Base-by-base conservation (phyloP, 2,113 vertebrate genomes). In the Callorhinus ursinus region DNA sequence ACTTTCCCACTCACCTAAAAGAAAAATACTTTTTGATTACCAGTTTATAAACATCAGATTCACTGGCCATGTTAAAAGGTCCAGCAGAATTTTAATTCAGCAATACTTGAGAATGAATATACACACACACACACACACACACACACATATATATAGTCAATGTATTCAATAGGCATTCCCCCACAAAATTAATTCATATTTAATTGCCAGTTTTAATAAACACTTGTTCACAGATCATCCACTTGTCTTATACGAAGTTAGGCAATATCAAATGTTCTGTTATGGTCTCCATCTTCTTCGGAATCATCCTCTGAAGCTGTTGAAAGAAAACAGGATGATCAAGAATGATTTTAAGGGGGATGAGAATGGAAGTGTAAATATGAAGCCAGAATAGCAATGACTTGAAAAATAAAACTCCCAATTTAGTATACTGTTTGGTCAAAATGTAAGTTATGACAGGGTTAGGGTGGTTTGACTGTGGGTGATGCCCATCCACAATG, bases 231-330 rank as follows among this genome's bases (percentile, higher is more conserved):
- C 91, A 98, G 98, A 97, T 95, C 95, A 97, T 98, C 97, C 57
- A 9, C 95, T 96, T 93, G 82, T 97, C 83, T 98, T 97, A 97
- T 82, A 92, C 93, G 94, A 87, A 90, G 95, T 53, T 98, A 98
- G 67, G 97, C 98, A 98, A 98, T 94, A 95, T 99, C 99, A 18
- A 98, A 98, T n/a, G 99, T 98, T 95, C 99, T 98, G 97, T 55
- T 98, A 97, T 97, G 96, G 91, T 99, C 99, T 97, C 95, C 97
- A 84, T 98, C 98, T 77, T 98, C 98, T 97, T 99, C 99, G 18
- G 99, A 99, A 96, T 99, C 99, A 65, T 99, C 99, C 59, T 99
- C 99, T 72, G 99, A 99, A 98, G 98, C 99, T 99, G 99, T 96
- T 97, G 98, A 98, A 96, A 97, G 46, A 98, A 98, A 91, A 98